A percentile compares a stretch with the other conserved stretches of the same genome.
Evolutionary conservation across 1,140 invertebrate genomes (phyloP).

Genomic region (Periplaneta americana): DNA sequence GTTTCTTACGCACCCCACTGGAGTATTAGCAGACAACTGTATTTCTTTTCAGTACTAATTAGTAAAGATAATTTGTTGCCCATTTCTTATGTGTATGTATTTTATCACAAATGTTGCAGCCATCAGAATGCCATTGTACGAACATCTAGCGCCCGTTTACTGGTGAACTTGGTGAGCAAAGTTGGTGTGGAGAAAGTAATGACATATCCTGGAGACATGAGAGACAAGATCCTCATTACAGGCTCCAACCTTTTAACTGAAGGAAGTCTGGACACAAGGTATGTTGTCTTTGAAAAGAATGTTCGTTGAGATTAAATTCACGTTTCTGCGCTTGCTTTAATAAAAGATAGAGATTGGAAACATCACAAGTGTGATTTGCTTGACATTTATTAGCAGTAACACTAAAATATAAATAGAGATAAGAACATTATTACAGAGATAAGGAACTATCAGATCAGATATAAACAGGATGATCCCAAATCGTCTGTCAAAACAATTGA

Average conservation of each 20-base stretch:
- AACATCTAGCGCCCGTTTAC: conserved; percentile 69
- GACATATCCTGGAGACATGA: conserved; percentile 65
- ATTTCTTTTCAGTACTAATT: too few relatives aligned
- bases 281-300: conserved; percentile 17
- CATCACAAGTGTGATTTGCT: too few relatives aligned
- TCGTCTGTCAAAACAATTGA: too few relatives aligned
- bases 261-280: conserved; percentile 80
- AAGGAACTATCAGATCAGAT: too few relatives aligned
- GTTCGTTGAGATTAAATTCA: too few relatives aligned
- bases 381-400: not conserved
- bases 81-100: too few relatives aligned
- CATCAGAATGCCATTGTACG: conserved; percentile 85
- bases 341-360: not conserved
- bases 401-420: not conserved
- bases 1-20: too few relatives aligned
- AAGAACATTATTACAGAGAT: not conserved
- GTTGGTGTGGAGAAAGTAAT: conserved; percentile 70
- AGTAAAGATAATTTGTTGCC: too few relatives aligned
- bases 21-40: too few relatives aligned
- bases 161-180: conserved; percentile 60
- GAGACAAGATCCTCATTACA: conserved; percentile 71
- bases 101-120: conserved; percentile 44
- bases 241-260: conserved; percentile 80
- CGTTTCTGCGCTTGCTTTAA: not conserved
- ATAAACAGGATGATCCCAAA: too few relatives aligned